Base-by-base conservation (phyloP, 2,797 vertebrate species). In the Enteromius radiatus region DNA sequence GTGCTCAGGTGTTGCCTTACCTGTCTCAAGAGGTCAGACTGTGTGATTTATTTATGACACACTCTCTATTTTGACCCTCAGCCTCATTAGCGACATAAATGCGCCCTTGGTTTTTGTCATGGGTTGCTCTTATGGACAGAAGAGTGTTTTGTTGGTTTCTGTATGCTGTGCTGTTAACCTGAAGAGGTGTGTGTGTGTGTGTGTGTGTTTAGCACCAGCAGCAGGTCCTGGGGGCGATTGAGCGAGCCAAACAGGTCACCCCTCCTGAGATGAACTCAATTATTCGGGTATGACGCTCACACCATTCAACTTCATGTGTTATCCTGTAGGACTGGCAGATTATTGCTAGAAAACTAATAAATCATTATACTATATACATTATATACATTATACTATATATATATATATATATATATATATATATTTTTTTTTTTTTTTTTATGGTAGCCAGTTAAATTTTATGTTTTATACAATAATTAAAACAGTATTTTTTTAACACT, bases 241-340 rank as follows among this genome's bases (percentile, higher is more conserved):
- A 99, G 90, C 92, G 98, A 84, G 98, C 98, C 87, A 99, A 99
- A 93, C 98, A 99, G 93, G 98, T 99, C 88, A 99, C 98, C 0
- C 97, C 97, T 0, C 98, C 98, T 1, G 98, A 99, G 91, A 96
- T 99, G 94, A 99, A 99, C 95, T 98, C 98, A 91, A 99, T 99
- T 94, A 99, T 99, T 92, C 96, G 98, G 91, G 98, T 99, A 96
- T 45, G 96, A 78, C 1, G 63, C 21, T 61, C 61, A 76, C 26
- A 43, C 36, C 41, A 1, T 76, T 28, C 8, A 63, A 14, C 10
- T 23, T 43, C 3, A 63, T 6, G 38, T n/a, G 21, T 17, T 38
- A 19, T 54, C 33, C 33, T 56, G 31, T 23, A 56, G 49, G 31
- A 33, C 19, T 15, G 6, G 19, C 10, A 56, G 49, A 56, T 15